Evolutionary conservation across 2,888 invertebrate species (phyloP), one percentile per base, ranked within the genome.

Genomic region (Cryptus viduatorius): DNA sequence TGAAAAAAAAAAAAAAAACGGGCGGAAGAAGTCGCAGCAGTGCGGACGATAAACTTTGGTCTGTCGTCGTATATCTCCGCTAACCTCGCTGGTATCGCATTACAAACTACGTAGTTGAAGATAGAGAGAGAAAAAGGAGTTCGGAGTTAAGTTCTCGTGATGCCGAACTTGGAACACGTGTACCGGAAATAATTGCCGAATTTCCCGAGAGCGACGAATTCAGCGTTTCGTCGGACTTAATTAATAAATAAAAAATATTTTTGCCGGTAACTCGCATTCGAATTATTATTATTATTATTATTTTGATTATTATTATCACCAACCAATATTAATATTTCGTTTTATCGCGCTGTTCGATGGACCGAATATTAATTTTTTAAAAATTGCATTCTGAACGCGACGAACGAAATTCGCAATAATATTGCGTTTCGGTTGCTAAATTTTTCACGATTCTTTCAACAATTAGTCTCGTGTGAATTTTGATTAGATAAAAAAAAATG

Each of bases 21-120:
- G 31, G 68, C 37, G 48, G 5, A n/a, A 59, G 53, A 75, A 75
- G 56, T 61, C 50, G 37, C n/a, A 67, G 44, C 48, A 59, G 12
- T 44, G n/a, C 59, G 24, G 50, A 42, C 68, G 72, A 73, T 68
- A 73, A 78, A 73, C 61, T 78, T 48, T 44, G 50, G 61, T 50
- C 64, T 61, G 50, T 68, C 68, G 72, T 73, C 69, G 68, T 76
- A 44, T 78, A 73, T 82, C 78, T 67, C 42, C 31, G 37, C 53
- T 31, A 69, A 79, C 73, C 78, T 73, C 48, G 72, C 56, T 44
- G 12, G 77, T 68, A 73, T 79, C 82, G 53, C 59, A 31, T 82
- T 82, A 73, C 73, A 44, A 67, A 78, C 82, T 78, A 72, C 82
- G 82, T 78, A 78, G 61, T 68, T 73, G 61, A 61, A 61, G 50